These are phyloP conservation scores for Delichon dasypus DNA, from an alignment of 2,797 vertebrate genomes.

Conservation along the genomic window DNA sequence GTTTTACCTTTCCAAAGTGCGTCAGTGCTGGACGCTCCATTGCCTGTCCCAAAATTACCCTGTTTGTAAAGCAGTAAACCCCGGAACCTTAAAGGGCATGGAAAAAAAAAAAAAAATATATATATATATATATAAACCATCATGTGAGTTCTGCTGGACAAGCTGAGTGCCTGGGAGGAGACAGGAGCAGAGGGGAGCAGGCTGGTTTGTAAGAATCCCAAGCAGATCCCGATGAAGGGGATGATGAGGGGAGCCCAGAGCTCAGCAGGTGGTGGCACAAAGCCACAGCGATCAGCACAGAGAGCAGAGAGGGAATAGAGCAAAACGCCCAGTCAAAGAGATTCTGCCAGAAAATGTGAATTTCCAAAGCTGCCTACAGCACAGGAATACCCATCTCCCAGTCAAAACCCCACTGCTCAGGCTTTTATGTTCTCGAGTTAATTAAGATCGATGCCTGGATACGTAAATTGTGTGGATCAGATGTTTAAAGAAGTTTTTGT, in stretches of 20 bases:
- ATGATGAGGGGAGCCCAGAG: rapidly evolving
- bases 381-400: neutral
- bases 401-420: neutral
- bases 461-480: neutral
- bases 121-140: neutral
- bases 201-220: neutral
- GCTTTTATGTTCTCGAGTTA: neutral
- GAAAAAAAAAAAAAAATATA: no score
- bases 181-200: neutral
- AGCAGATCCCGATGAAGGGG: neutral
- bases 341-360: neutral
- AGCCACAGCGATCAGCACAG: neutral
- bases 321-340: rapidly evolving
- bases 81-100: rapidly evolving
- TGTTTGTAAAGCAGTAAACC: neutral
- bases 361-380: neutral
- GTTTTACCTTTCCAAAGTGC: neutral
- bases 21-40: rapidly evolving
- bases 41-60: neutral
- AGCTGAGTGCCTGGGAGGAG: neutral
- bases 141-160: neutral
- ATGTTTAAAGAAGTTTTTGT: neutral
- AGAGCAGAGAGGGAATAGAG: neutral
- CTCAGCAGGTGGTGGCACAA: neutral
- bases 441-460: neutral